Percentiles rank a stretch among this genome's conserved stretches.
Conservation (phyloP, 2,113 vertebrate species). For the Oreocharis arfaki region DNA sequence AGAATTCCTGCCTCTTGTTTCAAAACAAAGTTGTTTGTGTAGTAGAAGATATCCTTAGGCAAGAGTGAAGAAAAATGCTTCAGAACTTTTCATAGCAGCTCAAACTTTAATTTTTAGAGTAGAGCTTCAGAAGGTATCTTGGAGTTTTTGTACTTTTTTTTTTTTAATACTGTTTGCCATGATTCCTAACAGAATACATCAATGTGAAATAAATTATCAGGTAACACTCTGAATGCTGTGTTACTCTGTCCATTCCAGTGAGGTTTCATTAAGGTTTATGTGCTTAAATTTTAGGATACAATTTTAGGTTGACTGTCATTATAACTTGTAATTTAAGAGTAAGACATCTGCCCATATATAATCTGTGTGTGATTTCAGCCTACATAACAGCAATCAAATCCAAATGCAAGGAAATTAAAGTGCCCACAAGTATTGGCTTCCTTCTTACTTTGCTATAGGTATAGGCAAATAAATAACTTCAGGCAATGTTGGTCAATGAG, state of each 20-base stretch:
- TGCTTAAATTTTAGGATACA: neutral
- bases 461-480: neutral
- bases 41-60: neutral
- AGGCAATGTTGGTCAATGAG: neutral
- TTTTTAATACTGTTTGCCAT: neutral
- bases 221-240: neutral
- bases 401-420: neutral
- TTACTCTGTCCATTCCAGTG: accelerated
- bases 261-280: neutral
- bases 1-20: neutral
- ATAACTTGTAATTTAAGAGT: neutral
- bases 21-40: neutral
- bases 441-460: neutral
- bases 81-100: neutral
- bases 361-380: neutral
- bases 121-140: neutral
- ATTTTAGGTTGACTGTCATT: neutral
- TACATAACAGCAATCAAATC: neutral
- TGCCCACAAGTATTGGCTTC: neutral
- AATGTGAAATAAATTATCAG: neutral
- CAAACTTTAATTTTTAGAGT: neutral
- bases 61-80: neutral
- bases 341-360: neutral
- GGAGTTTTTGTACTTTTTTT: neutral
- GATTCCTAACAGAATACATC: accelerated